Conservation (phyloP, 2,113 vertebrate genomes). For the Gymnogyps californianus region DNA sequence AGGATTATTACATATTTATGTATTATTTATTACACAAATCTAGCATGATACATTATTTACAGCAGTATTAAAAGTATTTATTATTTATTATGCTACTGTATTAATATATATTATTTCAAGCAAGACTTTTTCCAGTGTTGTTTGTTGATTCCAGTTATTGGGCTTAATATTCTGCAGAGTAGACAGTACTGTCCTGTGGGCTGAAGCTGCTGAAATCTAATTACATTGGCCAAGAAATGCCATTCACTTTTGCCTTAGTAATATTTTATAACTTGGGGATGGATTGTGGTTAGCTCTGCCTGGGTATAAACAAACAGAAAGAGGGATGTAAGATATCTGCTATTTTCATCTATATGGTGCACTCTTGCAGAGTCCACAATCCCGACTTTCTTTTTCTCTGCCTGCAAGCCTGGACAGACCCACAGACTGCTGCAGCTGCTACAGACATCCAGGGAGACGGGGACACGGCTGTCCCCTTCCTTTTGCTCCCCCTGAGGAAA, state of each 20-base stretch:
- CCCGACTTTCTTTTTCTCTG: neutral
- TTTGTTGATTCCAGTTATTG: slow-evolving; percentile 3
- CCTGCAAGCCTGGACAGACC: neutral
- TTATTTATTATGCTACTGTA: slow-evolving; percentile 70
- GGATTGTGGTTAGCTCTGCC: neutral
- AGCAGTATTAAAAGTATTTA: slow-evolving; percentile 65
- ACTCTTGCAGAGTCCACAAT: neutral
- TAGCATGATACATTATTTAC: slow-evolving; percentile 70
- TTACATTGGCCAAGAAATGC: neutral
- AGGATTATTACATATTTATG: slow-evolving; percentile 58
- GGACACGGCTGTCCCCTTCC: accelerated
- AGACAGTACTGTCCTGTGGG: neutral
- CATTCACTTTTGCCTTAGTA: neutral
- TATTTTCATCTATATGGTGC: neutral
- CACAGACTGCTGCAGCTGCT: neutral
- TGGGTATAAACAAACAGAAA: neutral
- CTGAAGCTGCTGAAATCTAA: neutral
- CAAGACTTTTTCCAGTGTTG: neutral
- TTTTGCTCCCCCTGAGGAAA: neutral
- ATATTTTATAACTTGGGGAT: neutral
- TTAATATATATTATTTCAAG: slow-evolving; percentile 67
- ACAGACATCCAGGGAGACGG: neutral
- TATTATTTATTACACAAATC: slow-evolving; percentile 70
- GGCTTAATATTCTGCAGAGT: slow-evolving; percentile 45
- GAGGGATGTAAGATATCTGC: neutral